A percentile compares a stretch with the other conserved stretches of the same genome.
Conservation (phyloP, 2,113 vertebrate species). For the Zootoca vivipara region DNA sequence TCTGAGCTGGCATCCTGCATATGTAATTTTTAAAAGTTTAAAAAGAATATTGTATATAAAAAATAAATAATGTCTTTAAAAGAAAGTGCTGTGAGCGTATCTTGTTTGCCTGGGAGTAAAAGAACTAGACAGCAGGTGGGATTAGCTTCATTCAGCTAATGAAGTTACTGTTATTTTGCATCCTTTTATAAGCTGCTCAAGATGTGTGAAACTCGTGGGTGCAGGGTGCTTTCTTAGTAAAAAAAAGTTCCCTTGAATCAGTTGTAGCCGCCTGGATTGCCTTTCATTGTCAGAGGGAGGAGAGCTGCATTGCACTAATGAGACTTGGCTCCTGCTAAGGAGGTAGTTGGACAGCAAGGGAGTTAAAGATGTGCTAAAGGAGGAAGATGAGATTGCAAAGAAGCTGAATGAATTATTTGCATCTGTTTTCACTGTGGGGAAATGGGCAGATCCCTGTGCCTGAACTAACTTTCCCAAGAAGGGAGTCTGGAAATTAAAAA, state of each 20-base stretch:
- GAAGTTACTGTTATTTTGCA: no score
- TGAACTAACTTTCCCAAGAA: no score
- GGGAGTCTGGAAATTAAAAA: no score
- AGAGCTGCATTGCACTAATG: no score
- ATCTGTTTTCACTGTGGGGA: no score
- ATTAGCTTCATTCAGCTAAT: background rate
- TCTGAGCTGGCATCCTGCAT: slow-evolving; percentile 74
- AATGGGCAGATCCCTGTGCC: no score
- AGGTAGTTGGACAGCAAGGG: no score
- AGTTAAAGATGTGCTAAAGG: no score
- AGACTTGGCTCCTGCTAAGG: no score
- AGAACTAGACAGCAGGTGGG: background rate
- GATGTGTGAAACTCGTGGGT: background rate
- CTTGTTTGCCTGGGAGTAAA: background rate
- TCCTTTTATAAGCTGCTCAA: no score
- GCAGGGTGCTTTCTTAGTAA: background rate
- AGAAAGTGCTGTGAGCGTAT: slow-evolving; percentile 36
- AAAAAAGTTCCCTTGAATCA: background rate
- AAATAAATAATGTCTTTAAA: slow-evolving; percentile 84
- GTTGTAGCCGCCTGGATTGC: background rate
- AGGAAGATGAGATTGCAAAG: no score
- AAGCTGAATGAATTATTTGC: no score
- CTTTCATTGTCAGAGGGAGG: background rate
- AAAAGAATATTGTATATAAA: slow-evolving; percentile 80
- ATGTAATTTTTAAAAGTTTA: slow-evolving; percentile 78